Evolutionary conservation across 2,113 vertebrate genomes (phyloP), one percentile per base, ranked within the genome.

Genomic region (Brevimyrus niger): DNA sequence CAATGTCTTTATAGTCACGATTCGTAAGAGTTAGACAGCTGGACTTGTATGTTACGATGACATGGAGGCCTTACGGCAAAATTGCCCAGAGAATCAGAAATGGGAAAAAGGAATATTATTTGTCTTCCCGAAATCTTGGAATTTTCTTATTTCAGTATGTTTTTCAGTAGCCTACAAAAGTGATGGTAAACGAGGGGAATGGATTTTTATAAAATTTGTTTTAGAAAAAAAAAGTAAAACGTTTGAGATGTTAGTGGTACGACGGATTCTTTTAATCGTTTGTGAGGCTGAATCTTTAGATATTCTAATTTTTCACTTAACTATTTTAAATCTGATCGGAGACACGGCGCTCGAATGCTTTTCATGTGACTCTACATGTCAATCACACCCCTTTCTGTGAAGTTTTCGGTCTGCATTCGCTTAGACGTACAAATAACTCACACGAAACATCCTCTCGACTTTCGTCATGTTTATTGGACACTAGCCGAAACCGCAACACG

Each of bases 381-480:
- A 46, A 9, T 88, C 73, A 42, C 58, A 73, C 6, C 44, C n/a
- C 86, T 27, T 35, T 51, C 13, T 55, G 23, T 17, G 88, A 15
- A 50, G 35, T 27, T 21, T 50, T n/a, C 42, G 6, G 31, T 31
- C 80, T 55, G 48, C 46, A 50, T 89, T 85, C 17, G 48, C 83
- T 50, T 38, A 6, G 90, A 92, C 92, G 88, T 92, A 94, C 91
- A 95, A 95, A 95, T 93, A 94, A 94, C 92, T 94, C 94, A 93
- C 90, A 89, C 89, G 95, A 92, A 95, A 94, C 92, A 93, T 92
- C 91, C 91, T 88, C 90, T 93, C 84, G 92, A 93, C 89, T 93
- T 94, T 94, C 90, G 93, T 94, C 35, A 61, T 87, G 61, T 95
- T 95, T 95, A 96, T 96, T 96, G 94, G 93, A 96, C 96, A 95